Evolutionary conservation across 2,113 vertebrate genomes (phyloP).

Genomic region (Thamnaconus septentrionalis): DNA sequence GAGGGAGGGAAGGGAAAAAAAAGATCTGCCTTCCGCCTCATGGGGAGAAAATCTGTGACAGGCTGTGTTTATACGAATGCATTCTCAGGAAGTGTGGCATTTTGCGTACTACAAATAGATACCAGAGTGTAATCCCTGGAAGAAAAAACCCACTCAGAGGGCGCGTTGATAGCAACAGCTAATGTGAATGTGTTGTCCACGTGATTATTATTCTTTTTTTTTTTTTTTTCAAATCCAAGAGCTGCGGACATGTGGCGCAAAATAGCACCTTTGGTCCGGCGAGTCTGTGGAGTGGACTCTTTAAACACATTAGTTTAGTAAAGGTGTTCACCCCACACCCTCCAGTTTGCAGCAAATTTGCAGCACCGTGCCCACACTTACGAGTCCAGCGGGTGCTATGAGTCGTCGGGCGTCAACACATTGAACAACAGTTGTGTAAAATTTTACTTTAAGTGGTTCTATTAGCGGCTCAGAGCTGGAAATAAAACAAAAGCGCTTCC

Average conservation of each 20-base stretch:
- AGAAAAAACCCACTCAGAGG: slow-evolving; percentile 21
- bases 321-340: slow-evolving; percentile 50
- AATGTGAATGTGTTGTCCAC: slow-evolving; percentile 34
- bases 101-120: slow-evolving; percentile 47
- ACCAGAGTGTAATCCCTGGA: slow-evolving; percentile 37
- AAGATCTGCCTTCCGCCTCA: slow-evolving; percentile 65
- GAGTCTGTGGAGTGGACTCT: slow-evolving; percentile 59
- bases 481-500: slow-evolving; percentile 30
- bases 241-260: slow-evolving; percentile 49
- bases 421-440: slow-evolving; percentile 6
- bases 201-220: too few relatives aligned
- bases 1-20: slow-evolving; percentile 47
- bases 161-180: slow-evolving; percentile 38
- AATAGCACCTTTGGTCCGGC: slow-evolving; percentile 55
- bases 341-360: slow-evolving; percentile 50
- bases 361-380: slow-evolving; percentile 57
- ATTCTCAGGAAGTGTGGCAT: slow-evolving; percentile 28
- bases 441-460: slow-evolving; percentile 36
- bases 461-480: slow-evolving; percentile 27
- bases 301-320: slow-evolving; percentile 68
- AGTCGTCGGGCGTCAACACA: background rate
- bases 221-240: slow-evolving; percentile 35
- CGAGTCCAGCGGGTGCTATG: slow-evolving; percentile 38
- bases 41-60: slow-evolving; percentile 58
- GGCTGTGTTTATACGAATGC: slow-evolving; percentile 50